These are phyloP conservation scores for Palythoa heliodiscus DNA, from an alignment of 92 coral and sea anemone species.

Conservation along the genomic window DNA sequence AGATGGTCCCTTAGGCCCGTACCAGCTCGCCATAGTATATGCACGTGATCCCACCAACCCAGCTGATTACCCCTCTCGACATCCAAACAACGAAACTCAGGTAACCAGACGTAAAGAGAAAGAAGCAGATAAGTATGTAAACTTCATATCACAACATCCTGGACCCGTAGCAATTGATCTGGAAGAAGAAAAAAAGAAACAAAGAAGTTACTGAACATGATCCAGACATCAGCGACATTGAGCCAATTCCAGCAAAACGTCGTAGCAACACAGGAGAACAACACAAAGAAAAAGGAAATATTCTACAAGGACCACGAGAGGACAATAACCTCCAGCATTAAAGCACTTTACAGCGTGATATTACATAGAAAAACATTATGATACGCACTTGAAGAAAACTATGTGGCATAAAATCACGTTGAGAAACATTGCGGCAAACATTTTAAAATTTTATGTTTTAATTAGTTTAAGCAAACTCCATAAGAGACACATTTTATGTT, in stretches of 20 bases:
- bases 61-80: background rate
- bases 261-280: background rate
- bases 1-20: background rate
- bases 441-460: background rate
- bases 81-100: background rate
- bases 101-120: background rate
- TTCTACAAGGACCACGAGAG: background rate
- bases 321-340: background rate
- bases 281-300: background rate
- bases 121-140: background rate
- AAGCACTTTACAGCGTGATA: background rate
- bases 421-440: background rate
- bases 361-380: background rate
- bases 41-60: background rate
- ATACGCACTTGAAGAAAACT: background rate
- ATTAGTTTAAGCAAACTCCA: background rate
- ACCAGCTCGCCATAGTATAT: background rate
- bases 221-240: background rate
- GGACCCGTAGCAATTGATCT: background rate
- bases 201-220: background rate
- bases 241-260: background rate
- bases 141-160: background rate
- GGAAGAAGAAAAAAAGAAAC: conserved; percentile 34
- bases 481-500: too few relatives aligned
- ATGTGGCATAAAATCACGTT: background rate